These are phyloP conservation scores for Lasiurus borealis DNA, from an alignment of 2,113 vertebrate species.

Conservation along the genomic window DNA sequence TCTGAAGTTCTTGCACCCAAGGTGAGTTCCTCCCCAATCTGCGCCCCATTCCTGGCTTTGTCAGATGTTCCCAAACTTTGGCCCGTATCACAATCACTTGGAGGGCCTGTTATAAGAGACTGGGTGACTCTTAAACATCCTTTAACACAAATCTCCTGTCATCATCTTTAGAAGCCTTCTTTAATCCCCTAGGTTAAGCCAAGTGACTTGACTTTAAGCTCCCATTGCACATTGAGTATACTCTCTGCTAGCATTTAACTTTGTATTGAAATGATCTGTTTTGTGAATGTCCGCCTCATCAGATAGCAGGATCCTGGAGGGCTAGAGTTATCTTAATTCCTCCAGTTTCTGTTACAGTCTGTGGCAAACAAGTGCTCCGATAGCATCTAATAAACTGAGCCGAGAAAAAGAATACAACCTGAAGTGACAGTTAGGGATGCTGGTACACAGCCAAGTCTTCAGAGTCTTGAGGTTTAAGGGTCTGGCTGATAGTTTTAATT, in stretches of 20 bases:
- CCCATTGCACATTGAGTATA: background rate
- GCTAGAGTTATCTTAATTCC: background rate
- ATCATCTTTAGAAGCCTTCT: background rate
- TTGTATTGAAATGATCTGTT: background rate
- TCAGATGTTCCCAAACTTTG: background rate
- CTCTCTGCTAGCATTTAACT: background rate
- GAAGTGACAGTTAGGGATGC: background rate
- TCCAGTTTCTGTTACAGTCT: background rate
- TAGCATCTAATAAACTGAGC: background rate
- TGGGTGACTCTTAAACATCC: background rate
- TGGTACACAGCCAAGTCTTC: background rate
- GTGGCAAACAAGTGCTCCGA: background rate
- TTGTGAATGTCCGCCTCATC: background rate
- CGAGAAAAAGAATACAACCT: background rate
- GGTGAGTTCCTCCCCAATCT: background rate
- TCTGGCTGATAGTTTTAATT: background rate
- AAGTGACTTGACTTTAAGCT: background rate
- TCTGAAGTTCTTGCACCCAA: slow-evolving; percentile 3
- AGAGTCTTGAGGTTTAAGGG: background rate
- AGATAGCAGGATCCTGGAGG: background rate
- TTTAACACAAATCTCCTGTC: background rate
- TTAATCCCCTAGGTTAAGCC: background rate
- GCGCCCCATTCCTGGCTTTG: background rate
- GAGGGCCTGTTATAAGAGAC: background rate
- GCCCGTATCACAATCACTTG: background rate